Evolutionary conservation across 2,888 invertebrate species (phyloP).

Genomic region (Deladenus siricidicola): DNA sequence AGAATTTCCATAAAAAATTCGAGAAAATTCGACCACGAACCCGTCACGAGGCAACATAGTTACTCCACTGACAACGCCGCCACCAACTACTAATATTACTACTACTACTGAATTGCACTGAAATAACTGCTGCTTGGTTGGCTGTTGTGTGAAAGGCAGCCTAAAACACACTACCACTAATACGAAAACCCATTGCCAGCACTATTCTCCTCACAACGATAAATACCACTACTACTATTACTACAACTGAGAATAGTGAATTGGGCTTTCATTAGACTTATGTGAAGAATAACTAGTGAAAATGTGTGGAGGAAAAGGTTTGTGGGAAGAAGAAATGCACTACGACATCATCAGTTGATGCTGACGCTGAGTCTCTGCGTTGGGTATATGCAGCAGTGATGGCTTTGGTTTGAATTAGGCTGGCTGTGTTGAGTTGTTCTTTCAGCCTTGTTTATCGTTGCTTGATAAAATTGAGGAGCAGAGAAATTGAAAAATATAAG

Average conservation of each 20-base stretch:
- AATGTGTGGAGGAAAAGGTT: background rate
- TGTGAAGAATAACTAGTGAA: no score
- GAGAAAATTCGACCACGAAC: background rate
- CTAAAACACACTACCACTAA: background rate
- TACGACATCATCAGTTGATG: background rate
- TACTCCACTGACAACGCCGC: background rate
- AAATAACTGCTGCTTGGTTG: background rate
- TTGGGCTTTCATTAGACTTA: background rate
- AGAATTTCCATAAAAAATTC: constrained; percentile 1
- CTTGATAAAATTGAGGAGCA: background rate
- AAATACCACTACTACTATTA: background rate
- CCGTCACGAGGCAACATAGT: background rate
- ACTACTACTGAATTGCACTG: background rate
- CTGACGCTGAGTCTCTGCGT: background rate
- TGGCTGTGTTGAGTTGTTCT: background rate
- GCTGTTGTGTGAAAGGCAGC: background rate
- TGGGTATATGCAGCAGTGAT: background rate
- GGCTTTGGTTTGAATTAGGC: background rate
- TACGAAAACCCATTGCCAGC: background rate
- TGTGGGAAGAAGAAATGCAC: background rate
- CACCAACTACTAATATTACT: background rate
- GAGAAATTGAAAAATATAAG: background rate
- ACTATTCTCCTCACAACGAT: background rate
- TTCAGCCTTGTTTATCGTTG: background rate
- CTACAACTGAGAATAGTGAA: background rate